phyloP scores from a whole-genome alignment of 2,888 invertebrate genomes.

The Xestia rhomboidea region DNA sequence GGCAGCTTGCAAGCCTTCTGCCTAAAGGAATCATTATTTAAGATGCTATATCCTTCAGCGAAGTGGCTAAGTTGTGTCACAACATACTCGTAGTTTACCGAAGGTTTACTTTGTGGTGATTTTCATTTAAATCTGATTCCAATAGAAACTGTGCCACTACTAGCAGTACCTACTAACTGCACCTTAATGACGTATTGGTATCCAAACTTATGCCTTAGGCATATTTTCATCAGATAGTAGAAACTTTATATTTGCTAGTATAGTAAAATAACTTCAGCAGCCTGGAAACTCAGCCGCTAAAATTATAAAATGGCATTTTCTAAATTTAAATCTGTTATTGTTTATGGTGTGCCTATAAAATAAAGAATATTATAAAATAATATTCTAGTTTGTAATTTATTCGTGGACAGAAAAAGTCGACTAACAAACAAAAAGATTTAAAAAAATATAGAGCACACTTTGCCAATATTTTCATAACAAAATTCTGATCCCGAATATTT shows the following conservation, averaged over 20 bases:
- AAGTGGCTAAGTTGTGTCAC: slow-evolving; percentile 5
- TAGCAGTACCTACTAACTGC: background rate
- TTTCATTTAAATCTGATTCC: background rate
- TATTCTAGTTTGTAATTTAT: too few species aligned
- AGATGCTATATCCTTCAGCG: slow-evolving; percentile 25
- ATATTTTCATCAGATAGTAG: background rate
- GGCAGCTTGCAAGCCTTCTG: slow-evolving; percentile 34
- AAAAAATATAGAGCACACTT: too few species aligned
- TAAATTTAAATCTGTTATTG: too few species aligned
- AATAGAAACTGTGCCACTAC: background rate
- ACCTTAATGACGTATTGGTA: background rate
- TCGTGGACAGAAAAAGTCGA: too few species aligned
- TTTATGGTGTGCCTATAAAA: too few species aligned
- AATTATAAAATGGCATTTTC: background rate
- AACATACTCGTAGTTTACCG: background rate
- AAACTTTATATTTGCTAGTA: background rate
- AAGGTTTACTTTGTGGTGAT: background rate
- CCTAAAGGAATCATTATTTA: slow-evolving; percentile 45
- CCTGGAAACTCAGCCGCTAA: background rate
- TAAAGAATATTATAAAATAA: too few species aligned
- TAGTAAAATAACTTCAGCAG: background rate
- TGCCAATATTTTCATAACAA: too few species aligned
- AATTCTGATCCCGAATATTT: too few species aligned
- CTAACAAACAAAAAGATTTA: too few species aligned
- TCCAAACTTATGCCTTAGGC: background rate